Base-by-base conservation (phyloP, 1,140 invertebrate species). In the Eriocheir sinensis region DNA sequence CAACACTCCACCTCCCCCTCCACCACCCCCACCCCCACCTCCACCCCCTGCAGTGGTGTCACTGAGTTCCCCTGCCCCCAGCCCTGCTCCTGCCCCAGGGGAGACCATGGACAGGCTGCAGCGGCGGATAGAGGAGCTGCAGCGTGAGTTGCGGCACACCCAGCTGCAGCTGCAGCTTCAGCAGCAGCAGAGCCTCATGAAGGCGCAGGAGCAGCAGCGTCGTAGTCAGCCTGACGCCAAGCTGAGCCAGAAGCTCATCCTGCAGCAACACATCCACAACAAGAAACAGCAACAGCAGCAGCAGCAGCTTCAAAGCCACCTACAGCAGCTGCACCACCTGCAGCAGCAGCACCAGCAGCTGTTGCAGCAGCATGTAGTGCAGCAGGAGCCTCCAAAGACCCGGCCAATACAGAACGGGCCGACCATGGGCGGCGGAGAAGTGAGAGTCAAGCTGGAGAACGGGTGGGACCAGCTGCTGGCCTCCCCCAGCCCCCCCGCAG, bases 31-130 rank as follows among this genome's bases (percentile, higher is more conserved):
- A 6, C 95, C 96, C 81, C 96, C 96, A 36, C 95, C 95, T n/a
- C 95, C 94, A 86, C 85, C 95, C 36, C 79, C 95, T 89, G 48
- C 94, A 95, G 41, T 32, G 34, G 44, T 40, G n/a, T 32, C 53
- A 30, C 38, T 32, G 32, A 79, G 44, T 30, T 44, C 44, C 15
- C 60, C 48, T 60, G 30, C 81, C 36, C 9, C 94, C 53, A 72
- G 81, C 83, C 36, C 21, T 30, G 40, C 89, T 15, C 3, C 92
- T 27, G 85, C 96, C 53, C 97, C 97, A 85, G 98, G 98, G 95
- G 98, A 98, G 93, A 97, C 98, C 79, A 98, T 99, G 41, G 97
- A 98, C 89, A 98, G 98, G 96, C 98, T 99, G 96, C 98, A 98
- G 95, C 97, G 98, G 85, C 98, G 98, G 96, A 99, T 99, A 85